A percentile compares a stretch with the other conserved stretches of the same genome.
Evolutionary conservation across 2,113 vertebrate species (phyloP).

Genomic region (Chelonoidis abingdonii): DNA sequence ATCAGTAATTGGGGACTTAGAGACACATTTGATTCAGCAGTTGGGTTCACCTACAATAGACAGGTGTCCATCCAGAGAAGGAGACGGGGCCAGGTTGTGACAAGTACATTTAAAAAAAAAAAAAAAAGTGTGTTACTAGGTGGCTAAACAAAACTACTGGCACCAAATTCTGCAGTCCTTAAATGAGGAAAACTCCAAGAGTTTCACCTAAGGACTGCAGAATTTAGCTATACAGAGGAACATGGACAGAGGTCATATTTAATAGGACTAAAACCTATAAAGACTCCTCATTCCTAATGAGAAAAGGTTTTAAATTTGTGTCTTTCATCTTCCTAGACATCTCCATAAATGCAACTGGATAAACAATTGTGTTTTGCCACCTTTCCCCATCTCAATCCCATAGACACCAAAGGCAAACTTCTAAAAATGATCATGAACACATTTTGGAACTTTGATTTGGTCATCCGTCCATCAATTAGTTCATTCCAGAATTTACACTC

Average conservation of each 20-base stretch:
- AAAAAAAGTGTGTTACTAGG: too few relatives aligned
- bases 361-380: background rate
- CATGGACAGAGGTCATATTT: background rate
- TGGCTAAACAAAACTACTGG: too few relatives aligned
- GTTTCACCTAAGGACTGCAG: background rate
- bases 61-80: too few relatives aligned
- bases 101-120: too few relatives aligned
- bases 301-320: fast-evolving
- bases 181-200: too few relatives aligned
- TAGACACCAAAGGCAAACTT: background rate
- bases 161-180: background rate
- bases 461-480: background rate
- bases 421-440: background rate
- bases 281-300: background rate
- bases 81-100: too few relatives aligned
- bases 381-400: background rate
- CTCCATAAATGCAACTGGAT: background rate
- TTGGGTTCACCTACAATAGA: too few relatives aligned
- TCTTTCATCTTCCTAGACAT: background rate
- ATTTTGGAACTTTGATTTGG: fast-evolving
- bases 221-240: background rate
- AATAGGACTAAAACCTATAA: background rate
- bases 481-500: background rate
- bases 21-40: too few relatives aligned
- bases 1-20: too few relatives aligned